Percentiles rank a stretch among this genome's conserved stretches.
Evolutionary conservation across 1,140 invertebrate species (phyloP).

Genomic region (Globodera rostochiensis): DNA sequence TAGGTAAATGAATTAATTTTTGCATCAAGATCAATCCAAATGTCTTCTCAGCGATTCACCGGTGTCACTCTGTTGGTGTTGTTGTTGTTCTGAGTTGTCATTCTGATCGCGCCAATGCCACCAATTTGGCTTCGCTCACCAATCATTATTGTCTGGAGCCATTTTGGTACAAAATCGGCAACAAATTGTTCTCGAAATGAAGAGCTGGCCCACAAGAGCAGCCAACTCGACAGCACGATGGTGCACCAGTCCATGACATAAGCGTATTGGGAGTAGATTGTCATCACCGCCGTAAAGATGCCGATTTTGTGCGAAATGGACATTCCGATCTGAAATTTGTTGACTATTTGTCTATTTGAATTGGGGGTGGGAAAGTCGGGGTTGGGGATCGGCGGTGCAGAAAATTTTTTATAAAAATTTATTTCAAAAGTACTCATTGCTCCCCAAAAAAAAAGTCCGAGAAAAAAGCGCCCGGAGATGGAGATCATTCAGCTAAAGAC

Average conservation of each 20-base stretch:
- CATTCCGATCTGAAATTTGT: too few relatives aligned
- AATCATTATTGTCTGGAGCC: neutral
- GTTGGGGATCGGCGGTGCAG: neutral
- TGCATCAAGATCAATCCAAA: too few relatives aligned
- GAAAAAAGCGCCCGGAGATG: neutral
- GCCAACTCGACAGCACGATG: constrained; percentile 23
- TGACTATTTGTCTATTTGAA: too few relatives aligned
- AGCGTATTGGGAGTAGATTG: constrained; percentile 10
- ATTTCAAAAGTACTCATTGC: neutral
- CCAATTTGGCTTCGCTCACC: too few relatives aligned
- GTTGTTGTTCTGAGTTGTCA: too few relatives aligned
- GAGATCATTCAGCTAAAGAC: too few relatives aligned
- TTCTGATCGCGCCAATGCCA: too few relatives aligned
- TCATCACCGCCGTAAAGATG: neutral
- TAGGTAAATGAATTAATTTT: too few relatives aligned
- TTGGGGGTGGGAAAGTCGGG: too few relatives aligned
- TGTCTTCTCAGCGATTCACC: too few relatives aligned
- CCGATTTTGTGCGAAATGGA: neutral
- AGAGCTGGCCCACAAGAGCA: constrained; percentile 14
- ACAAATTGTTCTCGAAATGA: constrained; percentile 10
- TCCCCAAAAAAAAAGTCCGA: too few relatives aligned
- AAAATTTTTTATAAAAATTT: neutral
- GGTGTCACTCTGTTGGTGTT: too few relatives aligned
- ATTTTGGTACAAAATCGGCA: constrained; percentile 8
- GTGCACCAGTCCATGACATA: constrained; percentile 19